Conservation (phyloP, 2,888 invertebrate species). For the Pyrrhosoma nymphula region DNA sequence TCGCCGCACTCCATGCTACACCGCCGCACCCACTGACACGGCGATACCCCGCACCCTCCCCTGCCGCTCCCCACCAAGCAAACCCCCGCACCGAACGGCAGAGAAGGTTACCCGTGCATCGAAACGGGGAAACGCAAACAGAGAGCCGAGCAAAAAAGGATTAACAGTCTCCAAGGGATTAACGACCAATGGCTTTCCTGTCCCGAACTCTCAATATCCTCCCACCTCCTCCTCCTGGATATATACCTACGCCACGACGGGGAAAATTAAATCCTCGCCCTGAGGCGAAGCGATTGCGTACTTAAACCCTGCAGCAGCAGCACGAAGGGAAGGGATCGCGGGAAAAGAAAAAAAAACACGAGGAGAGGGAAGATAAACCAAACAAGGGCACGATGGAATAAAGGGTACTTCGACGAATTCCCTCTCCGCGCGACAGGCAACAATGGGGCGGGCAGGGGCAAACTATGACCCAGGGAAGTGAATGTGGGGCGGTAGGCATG, state of each 20-base stretch:
- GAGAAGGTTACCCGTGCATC: neutral
- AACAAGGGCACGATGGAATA: neutral
- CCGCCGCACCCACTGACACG: neutral
- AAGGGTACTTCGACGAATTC: neutral
- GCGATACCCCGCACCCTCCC: too few species aligned
- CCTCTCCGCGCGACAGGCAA: neutral
- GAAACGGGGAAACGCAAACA: conserved; percentile 43
- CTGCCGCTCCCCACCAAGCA: neutral
- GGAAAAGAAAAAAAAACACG: neutral
- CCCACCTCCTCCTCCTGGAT: neutral
- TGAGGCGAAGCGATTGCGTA: conserved; percentile 46
- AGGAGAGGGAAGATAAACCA: neutral
- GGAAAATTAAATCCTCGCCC: conserved; percentile 59
- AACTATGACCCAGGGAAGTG: neutral
- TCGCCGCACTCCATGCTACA: neutral
- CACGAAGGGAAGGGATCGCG: neutral
- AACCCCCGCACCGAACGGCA: neutral
- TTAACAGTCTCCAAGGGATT: conserved; percentile 53
- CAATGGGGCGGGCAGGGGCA: neutral
- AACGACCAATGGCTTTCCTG: conserved; percentile 39
- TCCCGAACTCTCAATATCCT: neutral
- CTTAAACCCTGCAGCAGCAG: neutral
- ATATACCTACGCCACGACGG: neutral
- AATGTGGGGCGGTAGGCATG: neutral
- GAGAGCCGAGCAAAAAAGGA: conserved; percentile 28